Evolutionary conservation across 2,797 vertebrate genomes (phyloP).

Genomic region (Leontopithecus rosalia): DNA sequence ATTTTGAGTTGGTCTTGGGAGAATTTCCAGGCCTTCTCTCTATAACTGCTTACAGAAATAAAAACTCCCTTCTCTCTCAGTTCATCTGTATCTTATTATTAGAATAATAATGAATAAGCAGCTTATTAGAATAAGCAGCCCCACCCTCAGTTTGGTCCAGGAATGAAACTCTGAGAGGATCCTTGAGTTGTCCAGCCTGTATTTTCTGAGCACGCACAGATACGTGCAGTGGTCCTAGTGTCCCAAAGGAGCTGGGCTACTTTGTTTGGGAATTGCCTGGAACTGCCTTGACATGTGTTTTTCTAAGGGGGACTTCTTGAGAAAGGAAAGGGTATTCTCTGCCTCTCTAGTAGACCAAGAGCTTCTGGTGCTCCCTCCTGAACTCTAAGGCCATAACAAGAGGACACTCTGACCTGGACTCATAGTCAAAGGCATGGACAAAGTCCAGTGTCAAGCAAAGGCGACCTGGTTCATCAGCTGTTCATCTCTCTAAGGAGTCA

Average conservation of each 20-base stretch:
- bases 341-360: not conserved
- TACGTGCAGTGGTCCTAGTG: not conserved
- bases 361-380: not conserved
- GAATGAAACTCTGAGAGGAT: not conserved
- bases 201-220: not conserved
- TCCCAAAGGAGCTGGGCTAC: not conserved
- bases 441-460: not conserved
- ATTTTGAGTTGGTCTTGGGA: not conserved
- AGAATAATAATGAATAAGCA: not conserved
- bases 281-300: not conserved
- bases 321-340: not conserved
- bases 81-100: not conserved
- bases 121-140: not conserved
- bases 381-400: not conserved
- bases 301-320: not conserved
- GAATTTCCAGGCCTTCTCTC: not conserved
- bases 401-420: not conserved
- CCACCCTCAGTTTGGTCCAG: not conserved
- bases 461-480: fast-evolving
- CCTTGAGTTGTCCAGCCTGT: too few species aligned
- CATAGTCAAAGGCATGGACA: not conserved
- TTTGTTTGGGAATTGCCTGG: not conserved
- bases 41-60: not conserved
- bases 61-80: not conserved
- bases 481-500: not conserved